phyloP scores from a whole-genome alignment of 2,113 vertebrate species.

The Turnix velox region DNA sequence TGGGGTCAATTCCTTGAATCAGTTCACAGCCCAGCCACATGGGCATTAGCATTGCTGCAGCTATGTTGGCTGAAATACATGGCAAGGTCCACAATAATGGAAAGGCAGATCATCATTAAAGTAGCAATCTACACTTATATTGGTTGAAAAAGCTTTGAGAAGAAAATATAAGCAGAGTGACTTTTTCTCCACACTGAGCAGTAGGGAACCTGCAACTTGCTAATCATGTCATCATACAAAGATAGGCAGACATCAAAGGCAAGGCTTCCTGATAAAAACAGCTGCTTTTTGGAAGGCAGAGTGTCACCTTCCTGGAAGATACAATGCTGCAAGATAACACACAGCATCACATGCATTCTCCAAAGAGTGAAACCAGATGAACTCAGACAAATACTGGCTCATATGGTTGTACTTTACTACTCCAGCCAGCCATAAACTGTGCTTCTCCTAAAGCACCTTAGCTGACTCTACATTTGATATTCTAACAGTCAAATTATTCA shows the following conservation, averaged over 20 bases:
- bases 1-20: neutral
- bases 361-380: neutral
- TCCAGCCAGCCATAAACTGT: neutral
- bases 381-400: neutral
- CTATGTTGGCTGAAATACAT: neutral
- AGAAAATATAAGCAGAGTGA: neutral
- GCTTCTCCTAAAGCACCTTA: neutral
- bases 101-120: neutral
- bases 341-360: neutral
- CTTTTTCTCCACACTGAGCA: neutral
- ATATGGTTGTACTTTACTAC: neutral
- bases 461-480: neutral
- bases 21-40: neutral
- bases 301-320: neutral
- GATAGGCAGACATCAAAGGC: neutral
- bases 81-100: neutral
- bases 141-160: neutral
- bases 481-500: neutral
- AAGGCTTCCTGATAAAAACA: conserved; percentile 18
- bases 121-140: neutral
- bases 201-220: neutral
- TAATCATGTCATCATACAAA: neutral
- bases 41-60: neutral
- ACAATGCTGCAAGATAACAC: neutral
- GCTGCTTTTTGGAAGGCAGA: conserved; percentile 1